Evolutionary conservation across 2,888 invertebrate genomes (phyloP), one percentile per base, ranked within the genome.

Genomic region (Crocallis elinguaria): DNA sequence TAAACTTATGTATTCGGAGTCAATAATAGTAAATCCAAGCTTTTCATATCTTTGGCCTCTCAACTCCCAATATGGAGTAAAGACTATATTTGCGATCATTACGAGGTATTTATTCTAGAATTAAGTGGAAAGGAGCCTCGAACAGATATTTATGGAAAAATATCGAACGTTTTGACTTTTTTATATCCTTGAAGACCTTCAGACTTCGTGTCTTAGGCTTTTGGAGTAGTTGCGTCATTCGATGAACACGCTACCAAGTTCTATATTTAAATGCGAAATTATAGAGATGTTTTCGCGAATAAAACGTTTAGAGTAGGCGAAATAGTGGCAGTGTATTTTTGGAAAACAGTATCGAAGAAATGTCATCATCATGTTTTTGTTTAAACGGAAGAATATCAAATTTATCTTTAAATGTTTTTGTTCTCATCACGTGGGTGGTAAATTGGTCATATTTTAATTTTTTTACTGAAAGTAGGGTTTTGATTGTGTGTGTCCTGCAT

Each of bases 181-280:
- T 57, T 61, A 55, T 55, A 48, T 37, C 25, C 39, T 17, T 12
- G 12, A 41, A 57, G 55, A 50, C 57, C 61, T 61, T 56, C 51
- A 51, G 16, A 32, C 11, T 19, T 33, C 8, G 7, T 39, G 32
- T 16, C 46, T 44, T 35, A 45, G 45, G 37, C 25, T 57, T 56
- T 49, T 41, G 35, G 35, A 45, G 29, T 44, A 42, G 49, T 53
- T 48, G 36, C 50, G 52, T 52, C 52, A 46, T 45, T 30, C 14
- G 30, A 30, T 35, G 12, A 23, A 29, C 19, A 11, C 16, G 6
- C 16, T 19, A n/a, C 6, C 19, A 7, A 8, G 9, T 27, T 38
- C 11, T 33, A 21, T 41, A 17, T 41, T 14, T 49, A 21, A 35
- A 1, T 6, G 11, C 8, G 14, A 32, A 32, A 0, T 1, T 8